phyloP scores from a whole-genome alignment of 2,797 vertebrate species.

The Rhinogobio ventralis region DNA sequence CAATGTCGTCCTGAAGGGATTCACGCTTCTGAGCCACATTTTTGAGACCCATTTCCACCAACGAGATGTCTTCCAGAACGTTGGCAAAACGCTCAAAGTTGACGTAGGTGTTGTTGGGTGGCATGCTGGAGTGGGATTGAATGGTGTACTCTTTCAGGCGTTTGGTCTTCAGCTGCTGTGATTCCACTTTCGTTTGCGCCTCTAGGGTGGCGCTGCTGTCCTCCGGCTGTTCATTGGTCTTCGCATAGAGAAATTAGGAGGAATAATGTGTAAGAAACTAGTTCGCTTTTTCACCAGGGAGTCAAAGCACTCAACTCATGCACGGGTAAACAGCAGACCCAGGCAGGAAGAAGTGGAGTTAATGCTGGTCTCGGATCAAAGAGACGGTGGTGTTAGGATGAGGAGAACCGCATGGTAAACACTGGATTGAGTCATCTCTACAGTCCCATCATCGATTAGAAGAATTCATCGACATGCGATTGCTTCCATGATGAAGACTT shows the following conservation, averaged over 20 bases:
- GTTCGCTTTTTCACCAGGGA: constrained; percentile 61
- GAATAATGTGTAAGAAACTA: constrained; percentile 73
- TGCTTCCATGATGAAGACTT: constrained; percentile 19
- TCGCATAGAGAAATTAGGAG: constrained; percentile 79
- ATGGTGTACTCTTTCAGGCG: constrained; percentile 89
- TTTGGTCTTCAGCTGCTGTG: constrained; percentile 84
- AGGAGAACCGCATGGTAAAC: constrained; percentile 4
- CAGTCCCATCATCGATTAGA: constrained; percentile 42
- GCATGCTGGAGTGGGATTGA: constrained; percentile 87
- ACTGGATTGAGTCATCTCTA: constrained; percentile 4
- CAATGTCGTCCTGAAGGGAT: constrained; percentile 83
- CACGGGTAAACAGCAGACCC: neutral
- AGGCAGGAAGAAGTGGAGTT: constrained; percentile 6
- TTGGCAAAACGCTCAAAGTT: constrained; percentile 87
- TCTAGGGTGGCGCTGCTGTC: constrained; percentile 45
- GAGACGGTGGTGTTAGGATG: constrained; percentile 19
- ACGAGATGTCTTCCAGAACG: constrained; percentile 81
- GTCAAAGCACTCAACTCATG: constrained; percentile 42
- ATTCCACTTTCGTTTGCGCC: constrained; percentile 76
- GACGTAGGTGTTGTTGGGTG: constrained; percentile 88
- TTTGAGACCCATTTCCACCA: constrained; percentile 71
- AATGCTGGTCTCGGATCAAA: constrained; percentile 2
- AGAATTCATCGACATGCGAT: constrained; percentile 13
- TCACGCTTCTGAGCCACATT: constrained; percentile 71
- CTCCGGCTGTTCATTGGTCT: constrained; percentile 75